Base-by-base conservation (phyloP, 1,140 invertebrate genomes). In the Antheraea mylitta region DNA sequence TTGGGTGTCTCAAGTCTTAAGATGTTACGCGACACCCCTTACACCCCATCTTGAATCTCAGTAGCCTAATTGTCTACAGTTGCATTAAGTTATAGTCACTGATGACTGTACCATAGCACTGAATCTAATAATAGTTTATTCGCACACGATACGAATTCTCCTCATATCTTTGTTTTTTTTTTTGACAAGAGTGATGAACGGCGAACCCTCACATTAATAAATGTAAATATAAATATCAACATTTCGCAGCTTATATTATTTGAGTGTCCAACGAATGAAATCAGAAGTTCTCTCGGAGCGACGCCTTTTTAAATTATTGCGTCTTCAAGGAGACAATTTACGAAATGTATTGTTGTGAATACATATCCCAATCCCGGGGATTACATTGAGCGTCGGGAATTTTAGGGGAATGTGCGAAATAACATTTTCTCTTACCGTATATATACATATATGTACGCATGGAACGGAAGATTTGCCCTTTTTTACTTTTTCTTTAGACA, bases 241-340 rank as follows among this genome's bases (percentile, higher is more conserved):
- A n/a, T 30, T 61, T 61, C 60, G 19, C 60, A 36, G 60, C 60
- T 19, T 5, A 18, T 22, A 36, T 22, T 61, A 61, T 36, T 18
- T 61, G 60, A 53, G 45, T 53, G 45, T 53, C 45, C 45, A n/a
- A 53, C 45, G 45, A 53, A 13, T 53, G 11, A 53, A 53, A 53
- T 60, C 18, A 60, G 59, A 60, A 60, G 11, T 60, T 68, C 77
- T 72, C 66, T 58, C 61, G 71, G 16, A 53, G 72, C 67, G 74
- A 71, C 69, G 74, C 69, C 75, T 79, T 79, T 81, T 85, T 78
- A 85, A 88, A 85, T 83, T 76, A 86, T 86, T 81, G 82, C 82
- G 75, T 79, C 76, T 85, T 83, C 77, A 81, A 82, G 83, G 80
- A 83, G 80, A 86, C 86, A 82, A 86, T 89, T 87, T 81, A 65